phyloP scores from a whole-genome alignment of 2,113 vertebrate genomes.

The Passer montanus region DNA sequence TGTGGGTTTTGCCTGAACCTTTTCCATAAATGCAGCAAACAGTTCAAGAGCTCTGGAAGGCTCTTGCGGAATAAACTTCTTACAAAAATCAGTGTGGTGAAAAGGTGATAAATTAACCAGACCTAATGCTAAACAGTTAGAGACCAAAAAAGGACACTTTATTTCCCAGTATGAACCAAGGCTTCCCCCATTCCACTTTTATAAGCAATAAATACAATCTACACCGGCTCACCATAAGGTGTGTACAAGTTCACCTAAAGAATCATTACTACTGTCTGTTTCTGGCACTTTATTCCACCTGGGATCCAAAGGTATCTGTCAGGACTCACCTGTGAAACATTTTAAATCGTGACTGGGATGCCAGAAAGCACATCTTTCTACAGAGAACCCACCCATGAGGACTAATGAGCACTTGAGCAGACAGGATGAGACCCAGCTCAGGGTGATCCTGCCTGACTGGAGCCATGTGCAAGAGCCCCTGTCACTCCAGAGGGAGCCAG shows the following conservation, averaged over 20 bases:
- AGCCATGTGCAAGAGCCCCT: neutral
- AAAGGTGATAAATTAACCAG: neutral
- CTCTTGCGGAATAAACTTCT: neutral
- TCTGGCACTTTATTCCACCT: neutral
- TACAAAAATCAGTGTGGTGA: neutral
- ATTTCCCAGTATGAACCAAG: neutral
- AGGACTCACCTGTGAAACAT: neutral
- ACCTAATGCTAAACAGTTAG: neutral
- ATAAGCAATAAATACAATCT: neutral
- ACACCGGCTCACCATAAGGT: neutral
- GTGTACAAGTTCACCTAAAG: neutral
- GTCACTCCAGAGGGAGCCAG: neutral
- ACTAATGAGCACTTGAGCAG: neutral
- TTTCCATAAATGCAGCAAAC: neutral
- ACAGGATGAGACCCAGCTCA: neutral
- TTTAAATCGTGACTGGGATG: neutral
- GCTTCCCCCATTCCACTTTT: neutral
- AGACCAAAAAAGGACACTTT: neutral
- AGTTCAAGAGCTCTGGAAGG: neutral
- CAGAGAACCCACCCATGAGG: neutral
- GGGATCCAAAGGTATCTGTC: neutral
- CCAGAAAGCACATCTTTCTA: neutral
- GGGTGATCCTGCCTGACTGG: neutral
- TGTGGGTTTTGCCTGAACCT: neutral
- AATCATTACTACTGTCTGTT: neutral